These are phyloP conservation scores for Nematolebias whitei DNA, from an alignment of 2,113 vertebrate genomes.

Conservation along the genomic window DNA sequence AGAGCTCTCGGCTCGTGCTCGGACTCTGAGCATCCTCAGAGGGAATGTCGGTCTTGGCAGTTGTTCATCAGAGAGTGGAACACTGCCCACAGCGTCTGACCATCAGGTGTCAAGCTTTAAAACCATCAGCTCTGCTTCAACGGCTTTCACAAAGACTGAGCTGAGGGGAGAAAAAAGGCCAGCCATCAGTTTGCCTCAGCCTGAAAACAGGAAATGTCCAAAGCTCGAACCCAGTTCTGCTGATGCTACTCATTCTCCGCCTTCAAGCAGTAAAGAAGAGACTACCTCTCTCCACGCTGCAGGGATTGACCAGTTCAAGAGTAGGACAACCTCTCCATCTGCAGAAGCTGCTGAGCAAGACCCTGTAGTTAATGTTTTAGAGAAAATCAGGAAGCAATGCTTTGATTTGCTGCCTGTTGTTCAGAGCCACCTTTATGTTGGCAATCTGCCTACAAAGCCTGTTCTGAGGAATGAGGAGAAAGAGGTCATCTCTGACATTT, in stretches of 20 bases:
- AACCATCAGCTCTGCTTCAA: constrained; percentile 84
- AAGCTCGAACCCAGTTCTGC: constrained; percentile 79
- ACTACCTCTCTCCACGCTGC: background rate
- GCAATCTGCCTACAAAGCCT: constrained; percentile 85
- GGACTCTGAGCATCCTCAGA: constrained; percentile 91
- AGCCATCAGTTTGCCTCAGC: constrained; percentile 39
- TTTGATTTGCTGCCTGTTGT: constrained; percentile 93
- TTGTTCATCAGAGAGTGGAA: constrained; percentile 65
- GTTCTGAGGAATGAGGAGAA: constrained; percentile 91
- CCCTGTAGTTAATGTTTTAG: constrained; percentile 69
- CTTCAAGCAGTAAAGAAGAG: constrained; percentile 22
- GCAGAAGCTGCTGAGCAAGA: constrained; percentile 2
- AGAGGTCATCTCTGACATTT: constrained; percentile 86
- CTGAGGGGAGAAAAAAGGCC: constrained; percentile 73
- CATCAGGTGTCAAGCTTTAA: constrained; percentile 84
- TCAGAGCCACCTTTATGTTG: constrained; percentile 83
- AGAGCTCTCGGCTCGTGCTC: constrained; percentile 89
- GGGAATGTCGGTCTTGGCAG: constrained; percentile 86
- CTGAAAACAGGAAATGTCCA: constrained; percentile 84
- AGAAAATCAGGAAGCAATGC: constrained; percentile 80
- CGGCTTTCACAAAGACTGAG: constrained; percentile 90
- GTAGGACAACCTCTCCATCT: background rate
- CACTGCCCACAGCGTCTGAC: constrained; percentile 60
- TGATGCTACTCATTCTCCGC: constrained; percentile 17
- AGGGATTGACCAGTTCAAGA: background rate